phyloP scores from a whole-genome alignment of 64 coral and sea anemone species.

The Acropora yongei region DNA sequence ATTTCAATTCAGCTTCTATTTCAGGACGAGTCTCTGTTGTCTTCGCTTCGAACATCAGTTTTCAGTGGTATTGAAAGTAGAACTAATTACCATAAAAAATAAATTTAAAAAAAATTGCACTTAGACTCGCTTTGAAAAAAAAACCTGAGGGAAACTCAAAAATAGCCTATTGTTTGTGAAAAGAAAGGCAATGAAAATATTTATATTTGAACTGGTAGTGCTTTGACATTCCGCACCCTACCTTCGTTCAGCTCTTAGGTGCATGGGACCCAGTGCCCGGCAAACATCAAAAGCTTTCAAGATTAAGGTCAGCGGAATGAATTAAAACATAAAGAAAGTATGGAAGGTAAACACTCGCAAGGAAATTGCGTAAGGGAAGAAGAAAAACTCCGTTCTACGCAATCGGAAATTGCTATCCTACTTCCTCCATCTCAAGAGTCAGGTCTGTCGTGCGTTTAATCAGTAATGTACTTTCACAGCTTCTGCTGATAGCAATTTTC shows the following conservation, averaged over 20 bases:
- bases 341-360: neutral
- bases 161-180: neutral
- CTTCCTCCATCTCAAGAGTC: neutral
- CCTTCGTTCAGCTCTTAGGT: neutral
- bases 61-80: too few relatives aligned
- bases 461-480: too few relatives aligned
- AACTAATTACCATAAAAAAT: too few relatives aligned
- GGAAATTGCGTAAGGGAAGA: neutral
- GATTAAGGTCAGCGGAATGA: conserved; percentile 3
- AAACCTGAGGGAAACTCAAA: too few relatives aligned
- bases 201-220: too few relatives aligned
- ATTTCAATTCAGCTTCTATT: too few relatives aligned
- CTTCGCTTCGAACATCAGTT: too few relatives aligned
- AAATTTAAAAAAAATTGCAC: too few relatives aligned
- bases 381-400: neutral
- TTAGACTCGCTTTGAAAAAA: too few relatives aligned
- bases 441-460: neutral
- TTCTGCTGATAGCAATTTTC: too few relatives aligned
- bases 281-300: neutral
- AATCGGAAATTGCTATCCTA: neutral
- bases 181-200: neutral
- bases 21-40: too few relatives aligned
- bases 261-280: neutral
- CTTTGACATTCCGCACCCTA: too few relatives aligned
- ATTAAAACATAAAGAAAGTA: neutral